Evolutionary conservation across 2,113 vertebrate species (phyloP), one percentile per base, ranked within the genome.

Genomic region (Trinectes maculatus): DNA sequence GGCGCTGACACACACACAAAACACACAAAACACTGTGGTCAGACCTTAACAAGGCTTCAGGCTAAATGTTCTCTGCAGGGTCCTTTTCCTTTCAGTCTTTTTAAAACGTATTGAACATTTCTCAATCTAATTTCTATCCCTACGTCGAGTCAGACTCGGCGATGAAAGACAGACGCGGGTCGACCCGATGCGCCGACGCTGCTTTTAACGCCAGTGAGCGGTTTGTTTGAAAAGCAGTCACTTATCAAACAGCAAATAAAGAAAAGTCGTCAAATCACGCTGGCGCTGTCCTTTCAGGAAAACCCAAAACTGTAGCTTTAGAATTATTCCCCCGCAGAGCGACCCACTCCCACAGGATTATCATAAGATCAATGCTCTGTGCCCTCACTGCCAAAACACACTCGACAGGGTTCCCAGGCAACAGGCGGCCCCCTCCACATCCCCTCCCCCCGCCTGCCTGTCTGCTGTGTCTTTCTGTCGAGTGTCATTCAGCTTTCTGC

Each of bases 281-380:
- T 55, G 16, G 2, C 44, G 3, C 8, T 6, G 3, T n/a, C n/a
- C n/a, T n/a, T n/a, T n/a, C n/a, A n/a, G n/a, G n/a, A n/a, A n/a
- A 15, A 26, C 16, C 33, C 11, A 47, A 46, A 36, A 3, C 19
- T 4, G 5, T 0, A 5, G 1, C 9, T 3, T 42, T 33, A 3
- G 8, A 13, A 10, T 19, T 8, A 7, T 49, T 10, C 22, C n/a
- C 9, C 55, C 24, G 61, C 51, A 47, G 47, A 19, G 1, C 37
- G 59, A 58, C 57, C 48, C 19, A 64, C 42, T 70, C 77, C 8
- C 60, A 8, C 70, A 62, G 24, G 28, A 87, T 91, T 88, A 91
- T 77, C 90, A 89, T 87, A 70, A 90, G 80, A 92, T 92, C 90
- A 90, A 90, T 89, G 77, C 74, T 77, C 15, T 62, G 61, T 34